These are phyloP conservation scores for Ibidorhyncha struthersii DNA, from an alignment of 2,113 vertebrate species.

Conservation along the genomic window DNA sequence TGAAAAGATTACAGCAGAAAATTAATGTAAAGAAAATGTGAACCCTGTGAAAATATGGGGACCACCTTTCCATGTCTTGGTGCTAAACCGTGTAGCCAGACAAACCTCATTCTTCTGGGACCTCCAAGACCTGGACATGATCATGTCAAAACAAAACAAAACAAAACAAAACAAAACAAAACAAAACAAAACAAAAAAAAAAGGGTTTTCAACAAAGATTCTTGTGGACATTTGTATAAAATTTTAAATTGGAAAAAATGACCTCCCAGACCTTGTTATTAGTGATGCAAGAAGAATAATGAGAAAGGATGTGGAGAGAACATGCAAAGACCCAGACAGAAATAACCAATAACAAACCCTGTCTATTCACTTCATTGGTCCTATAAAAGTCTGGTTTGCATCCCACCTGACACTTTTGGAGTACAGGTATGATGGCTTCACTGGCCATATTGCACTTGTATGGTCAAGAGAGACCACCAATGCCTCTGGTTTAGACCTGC, in stretches of 20 bases:
- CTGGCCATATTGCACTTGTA: neutral
- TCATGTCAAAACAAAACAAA: neutral
- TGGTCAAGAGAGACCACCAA: neutral
- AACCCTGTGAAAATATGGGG: neutral
- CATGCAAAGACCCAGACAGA: neutral
- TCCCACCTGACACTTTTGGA: neutral
- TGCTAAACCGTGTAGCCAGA: neutral
- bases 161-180: neutral
- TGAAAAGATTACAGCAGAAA: neutral
- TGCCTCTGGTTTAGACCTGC: neutral
- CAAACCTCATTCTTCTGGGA: neutral
- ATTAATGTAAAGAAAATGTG: neutral
- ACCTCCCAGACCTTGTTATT: accelerated
- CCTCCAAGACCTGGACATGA: neutral
- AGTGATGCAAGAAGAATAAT: neutral
- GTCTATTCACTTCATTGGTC: accelerated
- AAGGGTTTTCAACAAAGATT: neutral
- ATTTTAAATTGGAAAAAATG: neutral
- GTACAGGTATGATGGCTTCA: neutral
- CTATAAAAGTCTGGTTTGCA: accelerated
- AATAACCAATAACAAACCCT: neutral
- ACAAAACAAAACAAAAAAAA: neutral
- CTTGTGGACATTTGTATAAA: neutral
- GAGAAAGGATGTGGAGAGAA: neutral
- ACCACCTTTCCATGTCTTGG: neutral